Percentiles rank a stretch among this genome's conserved stretches.
Conservation (phyloP, 1,140 invertebrate species). For the Maconellicoccus hirsutus region DNA sequence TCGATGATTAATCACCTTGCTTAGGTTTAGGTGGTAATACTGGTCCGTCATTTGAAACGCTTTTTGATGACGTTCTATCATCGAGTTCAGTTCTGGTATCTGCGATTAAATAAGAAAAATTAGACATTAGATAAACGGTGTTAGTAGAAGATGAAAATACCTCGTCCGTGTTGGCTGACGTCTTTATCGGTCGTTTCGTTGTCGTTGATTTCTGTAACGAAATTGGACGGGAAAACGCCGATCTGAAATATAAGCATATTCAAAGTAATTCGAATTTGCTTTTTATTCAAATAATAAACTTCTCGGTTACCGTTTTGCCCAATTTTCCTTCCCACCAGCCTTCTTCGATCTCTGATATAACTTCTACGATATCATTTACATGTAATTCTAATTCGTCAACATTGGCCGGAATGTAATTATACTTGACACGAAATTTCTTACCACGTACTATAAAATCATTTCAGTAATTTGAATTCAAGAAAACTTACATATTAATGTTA, state of each 20-base stretch:
- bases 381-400: conserved; percentile 78
- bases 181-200: conserved; percentile 21
- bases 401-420: conserved; percentile 81
- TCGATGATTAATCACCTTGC: neutral
- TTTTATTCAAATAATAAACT: too few relatives aligned
- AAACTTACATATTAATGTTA: neutral
- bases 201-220: conserved; percentile 57
- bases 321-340: conserved; percentile 78
- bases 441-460: conserved; percentile 30
- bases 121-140: too few relatives aligned
- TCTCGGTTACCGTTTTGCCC: conserved; percentile 46
- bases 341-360: conserved; percentile 67
- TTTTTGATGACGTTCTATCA: neutral
- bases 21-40: conserved; percentile 23
- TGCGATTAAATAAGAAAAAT: neutral
- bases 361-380: conserved; percentile 75
- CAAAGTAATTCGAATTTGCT: neutral
- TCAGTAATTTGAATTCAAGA: neutral
- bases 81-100: neutral
- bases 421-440: conserved; percentile 68
- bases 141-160: too few relatives aligned
- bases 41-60: neutral
- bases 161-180: neutral
- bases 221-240: conserved; percentile 89
- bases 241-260: conserved; percentile 32